Evolutionary conservation across 1,140 invertebrate genomes (phyloP), one percentile per base, ranked within the genome.

Genomic region (Ganaspis sp.): DNA sequence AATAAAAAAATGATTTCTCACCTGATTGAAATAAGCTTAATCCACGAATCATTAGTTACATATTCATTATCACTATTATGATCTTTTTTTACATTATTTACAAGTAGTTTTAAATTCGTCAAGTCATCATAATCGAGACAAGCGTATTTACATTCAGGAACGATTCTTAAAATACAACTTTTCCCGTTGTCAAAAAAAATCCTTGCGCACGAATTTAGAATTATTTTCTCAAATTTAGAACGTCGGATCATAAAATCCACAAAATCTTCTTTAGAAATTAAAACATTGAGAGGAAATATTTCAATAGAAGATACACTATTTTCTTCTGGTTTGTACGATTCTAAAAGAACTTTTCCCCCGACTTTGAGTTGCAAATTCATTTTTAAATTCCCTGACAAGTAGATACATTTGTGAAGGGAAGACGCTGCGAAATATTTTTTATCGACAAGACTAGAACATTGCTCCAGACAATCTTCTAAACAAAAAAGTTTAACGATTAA

Each of bases 201-300:
- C 42, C 91, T 89, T 53, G 92, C 90, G 78, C 92, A 87, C 53
- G 93, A 92, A 87, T 95, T 95, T 1, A 95, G 82, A 71, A 95
- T 85, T 76, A 93, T 85, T 78, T 92, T 91, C 19, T 90, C 84
- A 0, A 91, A 81, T 83, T 89, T 90, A 21, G 93, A 93, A 86
- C 89, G 11, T 92, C 75, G 86, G 69, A 91, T 91, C 0, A 95
- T 88, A 83, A 92, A 94, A 81, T 92, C 88, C 80, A 93, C 92
- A 84, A 95, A 93, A 83, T 86, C 87, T 80, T 94, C 90, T 78
- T 91, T 87, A 12, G 93, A 88, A 71, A 94, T 90, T 21, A 88
- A 75, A 0, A 73, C 82, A 82, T 81, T 90, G 72, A 84, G 80
- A 15, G 93, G 92, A 49, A 92, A 90, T 72, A 95, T 79, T 85